phyloP scores from a whole-genome alignment of 2,797 vertebrate species.

The Eremophila alpestris region DNA sequence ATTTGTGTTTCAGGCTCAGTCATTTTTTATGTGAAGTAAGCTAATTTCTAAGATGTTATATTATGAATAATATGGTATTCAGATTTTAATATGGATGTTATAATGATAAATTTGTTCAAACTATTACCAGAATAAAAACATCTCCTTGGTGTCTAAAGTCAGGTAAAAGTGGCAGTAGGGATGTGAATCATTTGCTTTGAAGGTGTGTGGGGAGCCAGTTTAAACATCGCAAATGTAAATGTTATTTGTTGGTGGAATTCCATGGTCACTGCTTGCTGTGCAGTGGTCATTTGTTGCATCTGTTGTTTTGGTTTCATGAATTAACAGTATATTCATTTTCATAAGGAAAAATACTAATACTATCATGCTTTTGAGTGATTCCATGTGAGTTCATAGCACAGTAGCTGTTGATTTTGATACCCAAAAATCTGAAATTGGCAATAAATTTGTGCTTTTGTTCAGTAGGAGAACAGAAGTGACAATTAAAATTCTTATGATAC shows the following conservation, averaged over 20 bases:
- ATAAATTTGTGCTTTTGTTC: background rate
- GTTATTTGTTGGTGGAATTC: constrained; percentile 44
- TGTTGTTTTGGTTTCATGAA: constrained; percentile 41
- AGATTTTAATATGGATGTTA: background rate
- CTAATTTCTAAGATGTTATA: background rate
- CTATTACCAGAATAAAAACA: background rate
- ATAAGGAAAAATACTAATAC: constrained; percentile 11
- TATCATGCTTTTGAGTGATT: constrained; percentile 16
- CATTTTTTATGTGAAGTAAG: background rate
- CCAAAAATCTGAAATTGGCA: background rate
- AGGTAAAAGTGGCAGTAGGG: background rate
- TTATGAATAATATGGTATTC: background rate
- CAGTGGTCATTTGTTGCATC: constrained; percentile 16
- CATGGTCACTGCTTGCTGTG: background rate
- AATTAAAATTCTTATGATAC: constrained; percentile 3
- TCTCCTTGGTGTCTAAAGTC: background rate
- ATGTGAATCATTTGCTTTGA: constrained; percentile 17
- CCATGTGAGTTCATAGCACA: background rate
- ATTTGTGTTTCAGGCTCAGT: background rate
- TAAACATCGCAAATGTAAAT: constrained; percentile 37
- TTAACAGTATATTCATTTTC: constrained; percentile 43
- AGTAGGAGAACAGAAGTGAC: background rate
- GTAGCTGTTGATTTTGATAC: background rate
- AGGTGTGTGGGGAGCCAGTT: background rate
- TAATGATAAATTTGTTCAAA: background rate